phyloP scores from a whole-genome alignment of 2,797 vertebrate species.

The Allobates femoralis region DNA sequence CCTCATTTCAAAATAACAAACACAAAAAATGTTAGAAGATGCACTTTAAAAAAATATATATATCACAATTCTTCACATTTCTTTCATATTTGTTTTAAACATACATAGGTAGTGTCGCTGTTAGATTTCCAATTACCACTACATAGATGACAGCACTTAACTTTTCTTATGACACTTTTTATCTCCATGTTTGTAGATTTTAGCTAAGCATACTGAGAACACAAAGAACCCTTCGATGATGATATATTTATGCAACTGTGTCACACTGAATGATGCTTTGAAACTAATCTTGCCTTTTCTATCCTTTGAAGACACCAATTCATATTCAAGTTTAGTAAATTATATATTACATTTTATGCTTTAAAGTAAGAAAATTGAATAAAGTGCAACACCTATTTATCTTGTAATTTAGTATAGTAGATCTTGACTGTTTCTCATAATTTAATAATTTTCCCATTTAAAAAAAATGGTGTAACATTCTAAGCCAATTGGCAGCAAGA shows the following conservation, averaged over 20 bases:
- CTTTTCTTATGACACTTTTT: conserved; percentile 19
- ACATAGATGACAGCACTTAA: conserved; percentile 6
- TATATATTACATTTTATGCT: background rate
- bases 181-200: conserved; percentile 14
- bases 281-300: background rate
- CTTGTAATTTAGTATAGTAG: background rate
- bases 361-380: background rate
- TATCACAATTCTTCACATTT: background rate
- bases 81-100: background rate
- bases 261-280: conserved; percentile 7
- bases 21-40: too few species aligned
- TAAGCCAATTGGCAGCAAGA: background rate
- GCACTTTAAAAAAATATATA: background rate
- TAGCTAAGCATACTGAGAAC: conserved; percentile 19
- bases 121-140: background rate
- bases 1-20: too few species aligned
- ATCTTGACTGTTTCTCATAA: background rate
- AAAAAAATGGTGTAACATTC: background rate
- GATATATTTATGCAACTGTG: conserved; percentile 1
- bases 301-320: conserved; percentile 7
- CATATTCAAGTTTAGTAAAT: background rate
- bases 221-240: conserved; percentile 3
- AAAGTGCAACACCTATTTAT: background rate
- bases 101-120: background rate
- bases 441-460: background rate